Conservation (phyloP, 2,113 vertebrate species). For the Epinephelus cyanopodus region DNA sequence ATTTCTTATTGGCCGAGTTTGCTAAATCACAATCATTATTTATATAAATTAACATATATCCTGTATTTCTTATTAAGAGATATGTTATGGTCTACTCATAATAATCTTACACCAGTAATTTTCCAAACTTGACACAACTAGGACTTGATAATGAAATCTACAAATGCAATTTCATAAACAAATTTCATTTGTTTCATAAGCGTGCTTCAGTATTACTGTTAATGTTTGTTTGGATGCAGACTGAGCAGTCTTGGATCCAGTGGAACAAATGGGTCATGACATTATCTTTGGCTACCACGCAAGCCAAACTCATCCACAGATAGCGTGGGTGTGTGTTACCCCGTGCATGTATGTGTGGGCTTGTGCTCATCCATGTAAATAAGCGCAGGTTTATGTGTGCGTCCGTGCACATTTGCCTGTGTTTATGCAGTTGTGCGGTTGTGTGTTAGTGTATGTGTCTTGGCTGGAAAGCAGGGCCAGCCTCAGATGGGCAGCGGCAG, state of each 20-base stretch:
- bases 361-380: slow-evolving; percentile 65
- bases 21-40: not conserved
- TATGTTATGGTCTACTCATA: not conserved
- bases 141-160: not conserved
- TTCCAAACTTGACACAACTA: not conserved
- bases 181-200: not conserved
- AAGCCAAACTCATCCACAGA: slow-evolving; percentile 62
- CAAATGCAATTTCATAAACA: not conserved
- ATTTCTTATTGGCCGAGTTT: not conserved
- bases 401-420: slow-evolving; percentile 59
- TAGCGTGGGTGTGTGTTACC: slow-evolving; percentile 39
- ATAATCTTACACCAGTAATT: not conserved
- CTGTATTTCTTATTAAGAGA: not conserved
- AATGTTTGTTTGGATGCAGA: slow-evolving; percentile 42
- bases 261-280: slow-evolving; percentile 78
- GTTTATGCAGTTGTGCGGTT: slow-evolving; percentile 55
- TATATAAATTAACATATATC: not conserved
- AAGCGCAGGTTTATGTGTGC: slow-evolving; percentile 57
- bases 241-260: slow-evolving; percentile 44
- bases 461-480: slow-evolving; percentile 73
- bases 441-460: slow-evolving; percentile 68
- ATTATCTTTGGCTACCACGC: slow-evolving; percentile 74
- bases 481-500: slow-evolving; percentile 80
- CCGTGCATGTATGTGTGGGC: slow-evolving; percentile 51
- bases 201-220: slow-evolving; percentile 21